phyloP scores from a whole-genome alignment of 2,113 vertebrate species.

The Pica pica region DNA sequence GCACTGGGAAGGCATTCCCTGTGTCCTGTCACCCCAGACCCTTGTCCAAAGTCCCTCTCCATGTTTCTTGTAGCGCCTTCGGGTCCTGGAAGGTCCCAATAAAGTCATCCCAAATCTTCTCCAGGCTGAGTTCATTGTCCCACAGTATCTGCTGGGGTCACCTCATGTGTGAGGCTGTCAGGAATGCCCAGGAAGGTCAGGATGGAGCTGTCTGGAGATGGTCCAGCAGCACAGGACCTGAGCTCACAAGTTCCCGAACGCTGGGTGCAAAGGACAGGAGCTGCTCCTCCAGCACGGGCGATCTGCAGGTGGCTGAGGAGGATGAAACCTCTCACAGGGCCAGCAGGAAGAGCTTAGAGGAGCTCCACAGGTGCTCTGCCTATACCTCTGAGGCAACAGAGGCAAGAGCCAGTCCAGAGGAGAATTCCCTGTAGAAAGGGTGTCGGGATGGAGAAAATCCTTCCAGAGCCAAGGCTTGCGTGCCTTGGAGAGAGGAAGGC shows the following conservation, averaged over 20 bases:
- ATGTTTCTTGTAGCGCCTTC: background rate
- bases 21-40: background rate
- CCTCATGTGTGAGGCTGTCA: accelerated
- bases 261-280: background rate
- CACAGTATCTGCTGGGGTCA: background rate
- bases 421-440: background rate
- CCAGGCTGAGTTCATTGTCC: background rate
- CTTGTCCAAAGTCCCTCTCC: background rate
- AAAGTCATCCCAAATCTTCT: background rate
- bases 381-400: background rate
- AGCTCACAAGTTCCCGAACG: accelerated
- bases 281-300: background rate
- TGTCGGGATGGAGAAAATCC: background rate
- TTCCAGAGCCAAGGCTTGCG: background rate
- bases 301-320: background rate
- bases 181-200: background rate
- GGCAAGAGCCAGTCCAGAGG: background rate
- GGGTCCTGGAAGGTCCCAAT: background rate
- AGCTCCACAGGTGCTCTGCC: background rate
- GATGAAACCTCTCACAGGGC: background rate
- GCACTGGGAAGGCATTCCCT: background rate
- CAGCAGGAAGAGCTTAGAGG: background rate
- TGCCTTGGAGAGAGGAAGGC: background rate
- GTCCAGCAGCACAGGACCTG: background rate
- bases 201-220: background rate